A percentile compares a stretch with the other conserved stretches of the same genome.
Conservation (phyloP, 1,140 invertebrate genomes). For the Amyelois transitella region DNA sequence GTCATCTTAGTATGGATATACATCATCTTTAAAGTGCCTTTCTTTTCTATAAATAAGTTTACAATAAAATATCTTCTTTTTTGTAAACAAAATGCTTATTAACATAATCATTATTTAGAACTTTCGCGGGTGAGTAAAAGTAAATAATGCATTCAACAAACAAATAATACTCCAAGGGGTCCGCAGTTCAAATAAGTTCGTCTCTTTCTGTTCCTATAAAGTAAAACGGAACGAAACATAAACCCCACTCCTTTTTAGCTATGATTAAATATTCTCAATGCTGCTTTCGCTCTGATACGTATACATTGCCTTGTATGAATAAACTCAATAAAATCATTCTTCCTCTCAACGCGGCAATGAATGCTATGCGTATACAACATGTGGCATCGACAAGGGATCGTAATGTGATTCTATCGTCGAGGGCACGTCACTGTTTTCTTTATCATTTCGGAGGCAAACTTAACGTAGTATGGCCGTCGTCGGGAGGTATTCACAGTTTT, state of each 20-base stretch:
- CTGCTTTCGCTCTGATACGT: not conserved
- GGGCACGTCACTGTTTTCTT: constrained; percentile 61
- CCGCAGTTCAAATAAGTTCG: constrained; percentile 1
- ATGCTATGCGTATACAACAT: constrained; percentile 2
- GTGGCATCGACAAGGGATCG: not conserved
- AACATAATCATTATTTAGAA: not conserved
- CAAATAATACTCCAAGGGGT: not conserved
- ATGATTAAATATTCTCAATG: not conserved
- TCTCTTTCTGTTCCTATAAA: constrained; percentile 8
- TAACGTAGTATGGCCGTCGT: constrained; percentile 74
- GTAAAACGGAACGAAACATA: constrained; percentile 4
- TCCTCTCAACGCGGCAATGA: constrained; percentile 11
- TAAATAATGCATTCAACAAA: not conserved
- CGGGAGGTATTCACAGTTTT: constrained; percentile 74
- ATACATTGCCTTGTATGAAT: constrained; percentile 20
- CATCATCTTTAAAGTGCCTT: too few species aligned
- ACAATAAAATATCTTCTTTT: too few species aligned
- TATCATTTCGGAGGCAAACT: constrained; percentile 73
- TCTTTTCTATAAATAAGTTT: too few species aligned
- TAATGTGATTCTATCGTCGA: not conserved
- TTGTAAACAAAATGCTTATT: not conserved
- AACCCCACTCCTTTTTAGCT: not conserved
- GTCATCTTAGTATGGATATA: too few species aligned
- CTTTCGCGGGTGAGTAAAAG: not conserved
- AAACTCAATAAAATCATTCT: not conserved